Conservation (phyloP, 2,113 vertebrate genomes). For the Galbula dea region DNA sequence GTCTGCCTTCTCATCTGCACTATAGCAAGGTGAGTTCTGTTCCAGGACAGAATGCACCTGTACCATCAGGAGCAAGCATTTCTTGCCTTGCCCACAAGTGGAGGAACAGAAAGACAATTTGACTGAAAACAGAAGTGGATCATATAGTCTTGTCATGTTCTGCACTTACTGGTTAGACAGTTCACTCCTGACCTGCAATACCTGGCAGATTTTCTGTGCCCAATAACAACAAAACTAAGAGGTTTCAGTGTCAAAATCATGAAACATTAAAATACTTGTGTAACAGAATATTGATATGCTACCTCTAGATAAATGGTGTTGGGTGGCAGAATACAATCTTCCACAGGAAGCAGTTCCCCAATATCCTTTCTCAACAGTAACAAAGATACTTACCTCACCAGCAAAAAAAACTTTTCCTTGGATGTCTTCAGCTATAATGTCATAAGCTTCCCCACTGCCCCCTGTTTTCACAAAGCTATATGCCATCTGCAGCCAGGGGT, state of each 20-base stretch:
- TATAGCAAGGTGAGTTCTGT: not conserved
- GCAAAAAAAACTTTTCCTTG: constrained; percentile 94
- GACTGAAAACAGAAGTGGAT: not conserved
- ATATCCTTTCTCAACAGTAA: not conserved
- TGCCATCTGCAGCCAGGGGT: constrained; percentile 95
- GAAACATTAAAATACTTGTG: not conserved
- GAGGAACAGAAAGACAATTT: not conserved
- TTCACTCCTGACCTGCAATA: not conserved
- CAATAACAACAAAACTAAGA: not conserved
- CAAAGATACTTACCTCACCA: constrained; percentile 82
- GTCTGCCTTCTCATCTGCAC: not conserved
- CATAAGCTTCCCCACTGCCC: constrained; percentile 94
- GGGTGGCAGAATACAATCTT: not conserved
- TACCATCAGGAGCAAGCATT: not conserved
- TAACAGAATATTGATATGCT: not conserved
- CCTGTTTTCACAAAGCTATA: constrained; percentile 96
- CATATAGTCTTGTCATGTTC: not conserved
- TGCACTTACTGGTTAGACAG: not conserved
- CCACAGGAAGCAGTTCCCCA: not conserved
- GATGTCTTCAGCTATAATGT: constrained; percentile 92
- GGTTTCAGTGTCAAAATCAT: not conserved
- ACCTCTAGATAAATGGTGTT: not conserved
- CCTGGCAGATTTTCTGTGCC: not conserved
- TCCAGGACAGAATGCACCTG: not conserved
- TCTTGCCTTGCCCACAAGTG: not conserved